phyloP scores from a whole-genome alignment of 2,113 vertebrate species.

The Chionomys nivalis region DNA sequence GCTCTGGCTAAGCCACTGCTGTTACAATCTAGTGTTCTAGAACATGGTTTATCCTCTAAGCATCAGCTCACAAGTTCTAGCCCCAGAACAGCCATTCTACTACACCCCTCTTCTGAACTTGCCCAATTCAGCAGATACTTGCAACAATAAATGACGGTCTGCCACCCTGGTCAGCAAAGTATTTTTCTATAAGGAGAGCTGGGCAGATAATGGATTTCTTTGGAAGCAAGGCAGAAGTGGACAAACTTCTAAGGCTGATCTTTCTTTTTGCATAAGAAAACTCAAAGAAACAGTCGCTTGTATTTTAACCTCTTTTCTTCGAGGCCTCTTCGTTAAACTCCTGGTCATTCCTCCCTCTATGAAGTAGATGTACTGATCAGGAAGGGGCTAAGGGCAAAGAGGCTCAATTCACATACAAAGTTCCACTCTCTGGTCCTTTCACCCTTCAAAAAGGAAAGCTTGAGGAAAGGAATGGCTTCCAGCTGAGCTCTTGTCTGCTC shows the following conservation, averaged over 20 bases:
- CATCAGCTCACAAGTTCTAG: not conserved
- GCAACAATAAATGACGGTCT: constrained; percentile 29
- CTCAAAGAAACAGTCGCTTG: constrained; percentile 43
- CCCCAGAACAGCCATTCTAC: not conserved
- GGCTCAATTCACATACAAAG: constrained; percentile 52
- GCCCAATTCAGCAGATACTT: constrained; percentile 18
- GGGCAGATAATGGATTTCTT: constrained; percentile 34
- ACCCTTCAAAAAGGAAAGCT: constrained; percentile 64
- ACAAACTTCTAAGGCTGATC: constrained; percentile 39
- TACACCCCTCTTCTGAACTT: not conserved
- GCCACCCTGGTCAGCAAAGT: not conserved
- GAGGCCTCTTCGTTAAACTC: constrained; percentile 15
- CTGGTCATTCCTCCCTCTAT: constrained; percentile 5
- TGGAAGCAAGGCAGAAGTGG: not conserved
- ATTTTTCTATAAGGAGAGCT: constrained; percentile 20
- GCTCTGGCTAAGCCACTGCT: not conserved
- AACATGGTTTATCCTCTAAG: not conserved
- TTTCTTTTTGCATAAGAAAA: constrained; percentile 52
- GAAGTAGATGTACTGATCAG: constrained; percentile 27
- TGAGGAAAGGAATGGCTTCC: constrained; percentile 68
- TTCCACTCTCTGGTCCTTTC: constrained; percentile 67
- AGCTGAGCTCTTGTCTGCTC: constrained; percentile 74
- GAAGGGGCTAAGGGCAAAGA: constrained; percentile 60
- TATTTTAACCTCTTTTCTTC: constrained; percentile 50
- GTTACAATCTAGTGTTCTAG: not conserved